Base-by-base conservation (phyloP, 2,113 vertebrate genomes). In the Hypomesus transpacificus region DNA sequence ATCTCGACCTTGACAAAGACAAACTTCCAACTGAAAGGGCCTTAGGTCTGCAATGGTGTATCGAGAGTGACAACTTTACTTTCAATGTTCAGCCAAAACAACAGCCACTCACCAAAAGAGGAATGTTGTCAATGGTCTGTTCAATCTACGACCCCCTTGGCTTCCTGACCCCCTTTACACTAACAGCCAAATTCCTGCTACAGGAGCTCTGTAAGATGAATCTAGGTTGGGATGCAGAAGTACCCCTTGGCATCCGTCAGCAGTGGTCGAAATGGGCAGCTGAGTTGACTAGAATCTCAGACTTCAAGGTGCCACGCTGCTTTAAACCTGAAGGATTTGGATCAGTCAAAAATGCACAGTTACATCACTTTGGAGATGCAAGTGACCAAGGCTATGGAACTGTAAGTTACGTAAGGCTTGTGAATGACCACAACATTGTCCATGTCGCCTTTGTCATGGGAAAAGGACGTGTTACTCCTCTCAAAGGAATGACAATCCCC, bases 341-440 rank as follows among this genome's bases (percentile, higher is more conserved):
- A 34, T 9, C 8, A 34, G 11, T 17, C 18, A 51, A 13, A 14
- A 3, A 26, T 34, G 52, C 16, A 9, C 63, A 66, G 14, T 14
- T 66, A 5, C 52, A 73, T 46, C 28, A 73, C n/a, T 73, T 66
- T 66, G n/a, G 63, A 20, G 64, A 73, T 73, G 63, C 71, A 18
- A 66, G 71, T 58, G 31, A 58, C 11, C 9, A 17, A 9, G 34
- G 64, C 5, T 73, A 73, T 66, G 53, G 31, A 5, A 73, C 54
- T 39, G 54, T 66, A 3, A 54, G n/a, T n/a, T 66, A 66, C 28
- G 14, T 66, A 3, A 22, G 31, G 31, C 5, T 73, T 31, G 8
- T 3, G 3, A 58, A 66, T 59, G 5, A n/a, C 14, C 24, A 17
- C 3, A 21, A 24, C 9, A 17, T 28, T 2, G 52, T 66, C 5